Conservation (phyloP, 1,140 invertebrate genomes). For the Orius laevigatus region DNA sequence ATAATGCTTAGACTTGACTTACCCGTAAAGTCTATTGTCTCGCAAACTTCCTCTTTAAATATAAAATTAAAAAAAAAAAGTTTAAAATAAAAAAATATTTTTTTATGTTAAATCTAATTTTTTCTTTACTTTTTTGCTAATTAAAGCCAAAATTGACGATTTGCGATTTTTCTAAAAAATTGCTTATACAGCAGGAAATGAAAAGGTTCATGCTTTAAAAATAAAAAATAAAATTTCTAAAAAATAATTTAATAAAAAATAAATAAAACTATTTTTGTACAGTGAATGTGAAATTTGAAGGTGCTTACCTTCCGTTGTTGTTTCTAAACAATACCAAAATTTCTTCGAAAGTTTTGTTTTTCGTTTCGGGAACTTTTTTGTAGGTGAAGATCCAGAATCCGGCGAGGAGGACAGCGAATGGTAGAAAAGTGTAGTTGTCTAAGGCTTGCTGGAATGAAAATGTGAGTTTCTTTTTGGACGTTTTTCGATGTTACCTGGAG, state of each 20-base stretch:
- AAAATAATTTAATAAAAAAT: no score
- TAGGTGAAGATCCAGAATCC: constrained; percentile 97
- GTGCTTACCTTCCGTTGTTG: constrained; percentile 62
- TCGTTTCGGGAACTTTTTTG: constrained; percentile 95
- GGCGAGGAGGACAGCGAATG: constrained; percentile 88
- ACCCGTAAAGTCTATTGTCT: constrained; percentile 59
- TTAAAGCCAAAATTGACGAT: not conserved
- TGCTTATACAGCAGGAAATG: no score
- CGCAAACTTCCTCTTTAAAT: constrained; percentile 45
- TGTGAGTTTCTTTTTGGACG: not conserved
- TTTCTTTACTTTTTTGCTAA: not conserved
- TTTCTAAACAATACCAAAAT: constrained; percentile 81
- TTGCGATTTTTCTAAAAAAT: not conserved
- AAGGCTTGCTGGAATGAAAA: constrained; percentile 55
- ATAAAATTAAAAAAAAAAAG: constrained; percentile 11
- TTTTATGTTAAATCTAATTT: constrained; percentile 1
- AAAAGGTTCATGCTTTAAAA: no score
- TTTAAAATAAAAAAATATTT: not conserved
- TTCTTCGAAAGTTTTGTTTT: constrained; percentile 96
- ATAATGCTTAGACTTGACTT: constrained; percentile 29
- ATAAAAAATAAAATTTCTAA: no score
- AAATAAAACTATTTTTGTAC: no score
- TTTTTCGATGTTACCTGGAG: constrained; percentile 50
- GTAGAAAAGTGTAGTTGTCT: constrained; percentile 92
- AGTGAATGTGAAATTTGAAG: not conserved